Evolutionary conservation across 2,113 vertebrate species (phyloP).

Genomic region (Zosterops pallidus): DNA sequence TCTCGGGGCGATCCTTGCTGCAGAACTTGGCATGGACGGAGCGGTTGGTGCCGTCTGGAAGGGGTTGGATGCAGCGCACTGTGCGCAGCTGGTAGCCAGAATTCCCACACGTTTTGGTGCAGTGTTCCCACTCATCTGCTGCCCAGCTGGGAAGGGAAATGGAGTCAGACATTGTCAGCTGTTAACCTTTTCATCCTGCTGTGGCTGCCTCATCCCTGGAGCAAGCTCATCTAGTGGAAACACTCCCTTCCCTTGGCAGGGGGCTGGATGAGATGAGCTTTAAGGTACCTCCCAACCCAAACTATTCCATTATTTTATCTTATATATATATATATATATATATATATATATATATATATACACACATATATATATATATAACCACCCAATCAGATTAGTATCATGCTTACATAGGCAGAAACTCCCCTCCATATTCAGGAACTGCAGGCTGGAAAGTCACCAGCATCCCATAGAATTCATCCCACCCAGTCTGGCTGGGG

Average conservation of each 20-base stretch:
- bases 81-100: slow-evolving; percentile 92
- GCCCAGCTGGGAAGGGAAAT: slow-evolving; percentile 81
- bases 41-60: slow-evolving; percentile 83
- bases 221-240: background rate
- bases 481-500: accelerated
- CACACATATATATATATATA: background rate
- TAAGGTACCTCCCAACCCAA: background rate
- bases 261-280: background rate
- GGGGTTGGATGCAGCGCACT: slow-evolving; percentile 87
- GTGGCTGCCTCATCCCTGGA: background rate
- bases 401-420: accelerated
- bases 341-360: background rate
- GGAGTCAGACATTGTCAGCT: accelerated
- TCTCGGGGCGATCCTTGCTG: slow-evolving; percentile 85
- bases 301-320: background rate
- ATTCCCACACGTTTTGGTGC: slow-evolving; percentile 90
- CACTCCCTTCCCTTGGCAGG: background rate
- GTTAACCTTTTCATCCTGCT: background rate
- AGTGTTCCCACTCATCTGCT: slow-evolving; percentile 92
- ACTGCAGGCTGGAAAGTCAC: background rate
- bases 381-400: background rate
- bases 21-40: slow-evolving; percentile 92
- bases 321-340: background rate
- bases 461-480: background rate
- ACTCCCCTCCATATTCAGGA: background rate